Evolutionary conservation across 2,797 vertebrate species (phyloP).

Genomic region (Echeneis naucrates): DNA sequence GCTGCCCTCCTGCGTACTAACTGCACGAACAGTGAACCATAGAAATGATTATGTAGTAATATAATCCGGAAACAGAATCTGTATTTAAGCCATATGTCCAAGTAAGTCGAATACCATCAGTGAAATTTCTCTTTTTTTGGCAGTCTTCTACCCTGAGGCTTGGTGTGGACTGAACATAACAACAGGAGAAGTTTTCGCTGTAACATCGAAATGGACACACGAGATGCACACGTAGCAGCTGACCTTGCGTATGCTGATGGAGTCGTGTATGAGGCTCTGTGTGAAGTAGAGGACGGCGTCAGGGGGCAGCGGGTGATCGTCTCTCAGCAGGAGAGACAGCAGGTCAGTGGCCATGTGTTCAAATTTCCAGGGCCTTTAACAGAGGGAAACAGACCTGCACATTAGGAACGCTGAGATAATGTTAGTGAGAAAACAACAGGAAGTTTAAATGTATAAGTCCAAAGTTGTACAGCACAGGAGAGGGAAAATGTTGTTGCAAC

Average conservation of each 20-base stretch:
- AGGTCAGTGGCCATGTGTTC: conserved; percentile 96
- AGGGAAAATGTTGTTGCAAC: background rate
- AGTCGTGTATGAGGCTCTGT: conserved; percentile 94
- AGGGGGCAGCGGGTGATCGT: conserved; percentile 91
- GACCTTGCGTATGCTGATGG: conserved; percentile 95
- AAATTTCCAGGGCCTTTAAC: conserved; percentile 95
- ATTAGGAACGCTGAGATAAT: background rate
- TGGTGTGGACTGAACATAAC: background rate
- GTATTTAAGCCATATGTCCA: background rate
- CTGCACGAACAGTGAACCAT: background rate
- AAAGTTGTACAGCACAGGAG: background rate
- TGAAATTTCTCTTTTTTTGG: conserved; percentile 22
- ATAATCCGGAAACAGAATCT: background rate
- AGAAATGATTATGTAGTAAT: background rate
- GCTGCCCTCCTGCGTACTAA: background rate
- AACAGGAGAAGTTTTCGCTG: conserved; percentile 1
- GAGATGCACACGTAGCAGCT: conserved; percentile 36
- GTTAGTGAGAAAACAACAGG: background rate
- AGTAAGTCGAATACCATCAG: conserved; percentile 8
- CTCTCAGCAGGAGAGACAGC: conserved; percentile 92
- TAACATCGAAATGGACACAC: conserved; percentile 1
- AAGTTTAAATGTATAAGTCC: background rate
- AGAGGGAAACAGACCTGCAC: conserved; percentile 6
- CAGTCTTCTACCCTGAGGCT: background rate
- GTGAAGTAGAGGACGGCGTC: conserved; percentile 93